Base-by-base conservation (phyloP, 2,113 vertebrate genomes). In the Osmerus eperlanus region DNA sequence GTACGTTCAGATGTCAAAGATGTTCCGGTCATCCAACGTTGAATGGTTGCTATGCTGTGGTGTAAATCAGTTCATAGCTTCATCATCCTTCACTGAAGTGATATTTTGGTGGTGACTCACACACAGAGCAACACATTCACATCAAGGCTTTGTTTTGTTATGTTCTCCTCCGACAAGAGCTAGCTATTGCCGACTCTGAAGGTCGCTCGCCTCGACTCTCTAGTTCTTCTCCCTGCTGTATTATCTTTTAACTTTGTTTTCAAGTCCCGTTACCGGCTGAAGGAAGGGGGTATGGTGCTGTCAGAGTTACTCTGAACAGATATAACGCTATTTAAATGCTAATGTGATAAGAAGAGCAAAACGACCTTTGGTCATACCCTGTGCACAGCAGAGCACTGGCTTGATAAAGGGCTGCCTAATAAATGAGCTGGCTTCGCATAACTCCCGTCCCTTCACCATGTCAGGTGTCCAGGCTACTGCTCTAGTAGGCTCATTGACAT, bases 311-410 rank as follows among this genome's bases (percentile, higher is more conserved):
- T 85, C 78, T 77, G 73, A 23, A 76, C 73, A 81, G 86, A 89
- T 88, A 84, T 86, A 87, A 87, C 79, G 86, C 86, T 85, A 87
- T 92, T 91, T 89, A 89, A 90, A 91, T 91, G 89, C 89, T 90
- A 91, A 91, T 90, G 86, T 80, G 78, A 83, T 87, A 86, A 89
- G 82, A 86, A 77, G 83, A 83, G 82, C 83, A 86, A 84, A 85
- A 86, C 85, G 84, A 88, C 87, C 88, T 90, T 88, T 87, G 79
- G 75, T 83, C 79, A 75, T 73, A 77, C 66, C 73, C 68, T 64
- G 73, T 65, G 59, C 52, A 28, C 51, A 32, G 75, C 58, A 5
- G 67, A 74, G 72, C 18, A 16, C 78, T 71, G 63, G 67, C 71
- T 72, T 71, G 29, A 74, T 86, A 69, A 83, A 77, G 54, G 28